Percentiles rank a stretch among this genome's conserved stretches.
phyloP scores from a whole-genome alignment of 2,888 invertebrate genomes.

The Habrosyne pyritoides region DNA sequence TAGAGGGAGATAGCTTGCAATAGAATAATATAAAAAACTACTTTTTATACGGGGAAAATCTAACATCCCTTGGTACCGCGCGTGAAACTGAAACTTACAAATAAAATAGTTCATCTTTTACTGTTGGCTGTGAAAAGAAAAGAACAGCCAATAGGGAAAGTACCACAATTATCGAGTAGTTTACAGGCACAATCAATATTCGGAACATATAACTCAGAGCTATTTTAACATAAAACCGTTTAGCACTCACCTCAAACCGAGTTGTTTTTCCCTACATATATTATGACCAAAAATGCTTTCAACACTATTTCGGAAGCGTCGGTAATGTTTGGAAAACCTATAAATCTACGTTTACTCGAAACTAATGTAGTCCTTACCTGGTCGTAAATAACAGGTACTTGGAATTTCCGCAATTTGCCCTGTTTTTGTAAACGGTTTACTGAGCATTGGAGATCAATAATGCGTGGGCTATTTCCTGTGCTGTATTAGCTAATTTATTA shows the following conservation, averaged over 20 bases:
- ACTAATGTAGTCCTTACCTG: background rate
- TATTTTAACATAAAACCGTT: no score
- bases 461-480: background rate
- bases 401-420: background rate
- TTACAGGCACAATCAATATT: background rate
- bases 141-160: no score
- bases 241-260: background rate
- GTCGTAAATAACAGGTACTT: background rate
- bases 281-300: background rate
- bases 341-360: background rate
- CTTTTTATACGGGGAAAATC: no score
- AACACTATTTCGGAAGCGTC: background rate
- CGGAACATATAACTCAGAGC: no score
- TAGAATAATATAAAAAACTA: no score
- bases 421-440: background rate
- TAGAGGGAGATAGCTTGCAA: no score
- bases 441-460: background rate
- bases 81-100: no score
- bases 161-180: no score
- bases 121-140: no score
- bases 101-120: no score
- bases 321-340: background rate
- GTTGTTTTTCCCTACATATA: background rate
- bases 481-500: no score
- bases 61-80: no score